Conservation (phyloP, 2,888 invertebrate species). For the Andrena flavipes region DNA sequence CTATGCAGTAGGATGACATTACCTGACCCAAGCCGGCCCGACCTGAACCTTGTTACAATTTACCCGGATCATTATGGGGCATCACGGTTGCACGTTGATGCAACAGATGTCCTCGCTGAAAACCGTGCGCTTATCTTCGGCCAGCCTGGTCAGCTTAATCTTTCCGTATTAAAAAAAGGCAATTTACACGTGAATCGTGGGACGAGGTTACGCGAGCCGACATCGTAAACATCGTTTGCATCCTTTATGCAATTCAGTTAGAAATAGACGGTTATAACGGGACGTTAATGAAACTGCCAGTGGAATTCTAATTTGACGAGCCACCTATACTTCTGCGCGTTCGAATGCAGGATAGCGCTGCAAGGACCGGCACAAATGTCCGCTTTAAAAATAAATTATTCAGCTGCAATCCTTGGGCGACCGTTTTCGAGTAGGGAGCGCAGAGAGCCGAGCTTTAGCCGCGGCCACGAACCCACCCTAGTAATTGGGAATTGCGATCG, state of each 20-base stretch:
- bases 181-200: conserved; percentile 4
- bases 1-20: conserved; percentile 17
- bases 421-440: neutral
- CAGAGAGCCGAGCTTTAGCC: neutral
- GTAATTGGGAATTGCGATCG: conserved; percentile 41
- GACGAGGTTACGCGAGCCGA: too few species aligned
- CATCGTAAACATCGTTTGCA: neutral
- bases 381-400: neutral
- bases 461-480: neutral
- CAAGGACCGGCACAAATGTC: neutral
- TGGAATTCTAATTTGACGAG: neutral
- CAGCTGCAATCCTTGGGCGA: neutral
- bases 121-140: conserved; percentile 22
- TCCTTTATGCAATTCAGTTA: neutral
- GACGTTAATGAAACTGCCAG: conserved; percentile 1
- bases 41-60: conserved; percentile 44
- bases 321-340: neutral
- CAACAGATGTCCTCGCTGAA: conserved; percentile 61
- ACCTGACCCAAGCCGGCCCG: conserved; percentile 17
- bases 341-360: neutral
- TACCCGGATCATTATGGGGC: conserved; percentile 36
- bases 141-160: conserved; percentile 30
- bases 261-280: neutral
- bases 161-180: neutral
- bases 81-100: conserved; percentile 19